A percentile compares a stretch with the other conserved stretches of the same genome.
Conservation (phyloP, 2,113 vertebrate species). For the Rhea americana region DNA sequence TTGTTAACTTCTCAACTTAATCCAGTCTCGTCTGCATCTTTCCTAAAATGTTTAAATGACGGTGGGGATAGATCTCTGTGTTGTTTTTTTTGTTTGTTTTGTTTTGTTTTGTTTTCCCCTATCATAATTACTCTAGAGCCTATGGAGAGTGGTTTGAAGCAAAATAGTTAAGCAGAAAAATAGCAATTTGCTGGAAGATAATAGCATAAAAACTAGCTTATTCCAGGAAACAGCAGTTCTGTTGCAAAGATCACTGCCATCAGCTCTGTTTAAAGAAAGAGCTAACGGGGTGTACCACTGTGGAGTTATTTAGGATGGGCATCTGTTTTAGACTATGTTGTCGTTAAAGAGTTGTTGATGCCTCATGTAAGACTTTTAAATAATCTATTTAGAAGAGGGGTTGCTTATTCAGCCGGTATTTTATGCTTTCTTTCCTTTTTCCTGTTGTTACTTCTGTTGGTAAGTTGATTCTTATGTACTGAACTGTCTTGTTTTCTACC, state of each 20-base stretch:
- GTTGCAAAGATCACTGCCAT: constrained; percentile 24
- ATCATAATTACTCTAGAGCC: not conserved
- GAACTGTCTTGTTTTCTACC: not conserved
- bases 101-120: not conserved
- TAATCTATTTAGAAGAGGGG: not conserved
- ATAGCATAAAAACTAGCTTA: not conserved
- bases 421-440: not conserved
- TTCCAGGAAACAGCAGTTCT: not conserved
- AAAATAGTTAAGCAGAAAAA: not conserved
- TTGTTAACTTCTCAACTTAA: constrained; percentile 18
- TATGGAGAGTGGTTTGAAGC: not conserved
- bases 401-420: not conserved
- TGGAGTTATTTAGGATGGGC: not conserved
- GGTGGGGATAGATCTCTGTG: not conserved
- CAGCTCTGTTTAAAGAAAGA: not conserved
- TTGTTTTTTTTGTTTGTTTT: not conserved
- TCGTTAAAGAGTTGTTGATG: constrained; percentile 22
- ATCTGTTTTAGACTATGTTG: not conserved
- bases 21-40: not conserved
- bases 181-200: constrained; percentile 11
- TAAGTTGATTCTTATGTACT: not conserved
- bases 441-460: not conserved
- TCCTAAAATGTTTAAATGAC: constrained; percentile 7
- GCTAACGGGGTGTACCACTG: not conserved
- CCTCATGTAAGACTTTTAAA: not conserved